Conservation (phyloP, 35 echinoderm and acorn worm species). For the Chiridota heheva region DNA sequence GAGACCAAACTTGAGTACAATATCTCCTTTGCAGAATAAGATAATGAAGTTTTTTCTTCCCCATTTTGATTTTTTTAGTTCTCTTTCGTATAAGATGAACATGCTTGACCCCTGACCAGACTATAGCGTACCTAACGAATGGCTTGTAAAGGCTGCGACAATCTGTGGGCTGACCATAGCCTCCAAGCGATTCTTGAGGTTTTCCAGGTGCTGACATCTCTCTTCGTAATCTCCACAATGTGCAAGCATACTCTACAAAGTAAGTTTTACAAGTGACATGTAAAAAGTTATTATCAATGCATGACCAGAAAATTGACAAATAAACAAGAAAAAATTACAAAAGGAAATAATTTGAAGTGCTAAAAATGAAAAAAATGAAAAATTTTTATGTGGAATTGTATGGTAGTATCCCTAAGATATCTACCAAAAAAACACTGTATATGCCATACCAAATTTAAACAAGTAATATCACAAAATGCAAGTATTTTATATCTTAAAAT, state of each 20-base stretch:
- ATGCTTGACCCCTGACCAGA: background rate
- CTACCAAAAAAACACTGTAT: too few species aligned
- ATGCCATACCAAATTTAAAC: too few species aligned
- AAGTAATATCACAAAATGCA: too few species aligned
- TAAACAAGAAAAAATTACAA: background rate
- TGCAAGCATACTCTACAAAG: slow-evolving; percentile 88
- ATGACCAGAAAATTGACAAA: background rate
- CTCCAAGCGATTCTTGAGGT: slow-evolving; percentile 91
- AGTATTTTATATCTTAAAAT: too few species aligned
- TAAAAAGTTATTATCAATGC: background rate
- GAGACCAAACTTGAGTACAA: too few species aligned
- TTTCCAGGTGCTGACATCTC: slow-evolving; percentile 91
- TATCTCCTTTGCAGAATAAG: too few species aligned
- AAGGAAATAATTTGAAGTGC: background rate
- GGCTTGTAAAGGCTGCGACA: slow-evolving; percentile 89
- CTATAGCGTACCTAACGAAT: slow-evolving; percentile 79
- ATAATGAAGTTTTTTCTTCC: too few species aligned
- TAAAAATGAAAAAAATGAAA: too few species aligned
- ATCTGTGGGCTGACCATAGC: slow-evolving; percentile 97
- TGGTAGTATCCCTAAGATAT: too few species aligned
- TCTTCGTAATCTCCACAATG: slow-evolving; percentile 99
- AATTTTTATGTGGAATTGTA: too few species aligned
- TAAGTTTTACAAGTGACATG: background rate
- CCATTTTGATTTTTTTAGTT: too few species aligned
- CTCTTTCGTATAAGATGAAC: background rate